Evolutionary conservation across 2,797 vertebrate genomes (phyloP), one percentile per base, ranked within the genome.

Genomic region (Brachymystax lenok): DNA sequence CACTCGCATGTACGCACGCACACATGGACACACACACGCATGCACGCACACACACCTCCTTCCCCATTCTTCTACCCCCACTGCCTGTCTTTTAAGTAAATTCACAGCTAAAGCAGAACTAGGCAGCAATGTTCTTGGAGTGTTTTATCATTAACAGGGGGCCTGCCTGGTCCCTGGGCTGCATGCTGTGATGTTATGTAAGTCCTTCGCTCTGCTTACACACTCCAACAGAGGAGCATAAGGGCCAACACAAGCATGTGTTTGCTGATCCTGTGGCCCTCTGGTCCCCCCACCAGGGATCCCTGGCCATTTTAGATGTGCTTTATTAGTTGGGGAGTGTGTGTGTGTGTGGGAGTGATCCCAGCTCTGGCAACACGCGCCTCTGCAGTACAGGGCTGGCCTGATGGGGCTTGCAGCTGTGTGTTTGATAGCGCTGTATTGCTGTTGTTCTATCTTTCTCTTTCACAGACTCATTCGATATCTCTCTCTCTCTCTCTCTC

Each of bases 241-340:
- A 12, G 64, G 54, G 76, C 83, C 80, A 83, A 81, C 82, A 82
- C 75, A 82, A 86, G 79, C 83, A 82, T 81, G 79, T 85, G 83
- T 82, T 77, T 82, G 76, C 77, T 68, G 71, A 83, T 79, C 73
- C 77, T 61, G 21, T 67, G 63, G 66, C 69, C 67, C 69, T 69
- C 75, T 81, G 72, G 51, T 74, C 80, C 70, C 74, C 64, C 74
- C 78, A 76, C 82, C 79, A 86, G 67, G 73, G 74, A 66, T 73
- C 72, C 76, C 73, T 78, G 64, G 13, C 56, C 54, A 77, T 78
- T 84, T 69, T 40, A 35, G 46, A 74, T 79, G 78, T 74, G 77
- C 76, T 81, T 84, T 80, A 77, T 77, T 77, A 79, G 83, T 83
- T 30, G 79, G 77, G 76, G 69, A 72, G 63, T 77, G 66, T 67